Conservation (phyloP, 2,888 invertebrate genomes). For the Stenoptilia bipunctidactyla region DNA sequence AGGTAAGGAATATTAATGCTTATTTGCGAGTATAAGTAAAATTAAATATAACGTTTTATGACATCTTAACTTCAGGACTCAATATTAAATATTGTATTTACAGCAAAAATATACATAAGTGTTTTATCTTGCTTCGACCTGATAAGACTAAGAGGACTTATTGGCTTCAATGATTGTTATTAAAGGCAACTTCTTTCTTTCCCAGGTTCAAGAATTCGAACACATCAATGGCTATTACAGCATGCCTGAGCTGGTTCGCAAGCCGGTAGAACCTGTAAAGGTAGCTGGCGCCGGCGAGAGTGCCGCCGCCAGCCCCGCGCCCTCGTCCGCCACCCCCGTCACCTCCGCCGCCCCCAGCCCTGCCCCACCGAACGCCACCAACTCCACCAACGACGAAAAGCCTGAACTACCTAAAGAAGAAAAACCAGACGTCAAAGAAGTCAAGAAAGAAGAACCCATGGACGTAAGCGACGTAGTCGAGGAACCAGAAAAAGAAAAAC, state of each 20-base stretch:
- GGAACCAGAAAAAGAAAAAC: conserved; percentile 33
- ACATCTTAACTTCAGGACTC: no score
- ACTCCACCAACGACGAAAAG: conserved; percentile 35
- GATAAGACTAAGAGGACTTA: no score
- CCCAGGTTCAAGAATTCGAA: conserved; percentile 99
- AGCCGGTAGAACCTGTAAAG: conserved; percentile 80
- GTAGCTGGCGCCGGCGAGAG: conserved; percentile 59
- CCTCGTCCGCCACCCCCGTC: conserved; percentile 67
- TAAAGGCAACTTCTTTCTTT: no score
- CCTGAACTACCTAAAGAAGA: conserved; percentile 61
- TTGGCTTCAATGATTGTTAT: no score
- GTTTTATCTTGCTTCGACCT: no score
- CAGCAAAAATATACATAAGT: no score
- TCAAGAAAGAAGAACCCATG: conserved; percentile 26
- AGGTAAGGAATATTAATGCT: no score
- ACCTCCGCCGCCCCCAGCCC: conserved; percentile 54
- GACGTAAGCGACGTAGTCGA: conserved; percentile 19
- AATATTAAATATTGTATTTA: no score
- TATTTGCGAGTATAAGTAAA: no score
- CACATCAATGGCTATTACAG: conserved; percentile 98
- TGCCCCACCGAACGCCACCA: conserved; percentile 32
- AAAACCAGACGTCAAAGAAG: conserved; percentile 43
- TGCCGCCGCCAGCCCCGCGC: conserved; percentile 81
- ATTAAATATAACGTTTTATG: no score
- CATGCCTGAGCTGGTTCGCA: conserved; percentile 92